Conservation (phyloP, 2,113 vertebrate species). For the Theropithecus gelada region DNA sequence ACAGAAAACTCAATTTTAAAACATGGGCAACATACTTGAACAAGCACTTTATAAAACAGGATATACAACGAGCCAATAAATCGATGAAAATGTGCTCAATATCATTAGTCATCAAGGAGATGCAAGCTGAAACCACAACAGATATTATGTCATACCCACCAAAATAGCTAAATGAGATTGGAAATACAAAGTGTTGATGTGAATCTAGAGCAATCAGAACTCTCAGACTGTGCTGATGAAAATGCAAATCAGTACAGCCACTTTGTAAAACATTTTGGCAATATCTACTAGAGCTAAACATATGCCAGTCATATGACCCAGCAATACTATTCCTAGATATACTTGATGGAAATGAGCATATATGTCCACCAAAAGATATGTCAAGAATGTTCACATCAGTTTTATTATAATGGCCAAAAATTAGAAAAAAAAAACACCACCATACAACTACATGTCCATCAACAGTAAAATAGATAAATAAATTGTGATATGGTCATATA, state of each 20-base stretch:
- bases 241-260: background rate
- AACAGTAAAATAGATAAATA: background rate
- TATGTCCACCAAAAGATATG: background rate
- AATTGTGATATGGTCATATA: background rate
- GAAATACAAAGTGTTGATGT: background rate
- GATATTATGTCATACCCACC: background rate
- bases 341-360: background rate
- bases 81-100: background rate
- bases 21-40: background rate
- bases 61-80: background rate
- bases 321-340: background rate
- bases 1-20: background rate
- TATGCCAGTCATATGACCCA: background rate
- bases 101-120: background rate
- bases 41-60: background rate
- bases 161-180: background rate
- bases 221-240: background rate
- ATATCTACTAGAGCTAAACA: background rate
- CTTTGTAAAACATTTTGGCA: background rate
- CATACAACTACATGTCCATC: background rate
- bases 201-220: background rate
- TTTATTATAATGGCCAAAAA: background rate
- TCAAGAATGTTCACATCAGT: background rate
- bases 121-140: background rate
- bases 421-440: background rate